These are phyloP conservation scores for Hypomecis atomaria DNA, from an alignment of 2,888 invertebrate species.

Conservation along the genomic window DNA sequence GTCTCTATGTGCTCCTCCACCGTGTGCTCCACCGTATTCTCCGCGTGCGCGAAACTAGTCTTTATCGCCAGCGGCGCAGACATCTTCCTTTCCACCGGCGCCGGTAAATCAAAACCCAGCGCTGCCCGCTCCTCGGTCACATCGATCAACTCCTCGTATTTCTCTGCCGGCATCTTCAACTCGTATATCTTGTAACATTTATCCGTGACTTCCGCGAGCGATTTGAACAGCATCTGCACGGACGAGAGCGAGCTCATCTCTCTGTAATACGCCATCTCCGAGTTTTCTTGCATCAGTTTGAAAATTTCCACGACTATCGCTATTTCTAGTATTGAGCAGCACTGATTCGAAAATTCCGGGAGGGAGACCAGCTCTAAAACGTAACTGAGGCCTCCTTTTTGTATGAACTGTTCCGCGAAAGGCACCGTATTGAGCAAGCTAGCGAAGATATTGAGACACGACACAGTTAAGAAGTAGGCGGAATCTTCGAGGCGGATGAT, in stretches of 20 bases:
- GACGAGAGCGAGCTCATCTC: slow-evolving; percentile 73
- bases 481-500: slow-evolving; percentile 74
- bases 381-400: slow-evolving; percentile 83
- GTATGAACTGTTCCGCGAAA: slow-evolving; percentile 85
- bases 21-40: slow-evolving; percentile 50
- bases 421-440: slow-evolving; percentile 81
- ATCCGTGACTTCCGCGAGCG: slow-evolving; percentile 67
- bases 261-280: slow-evolving; percentile 60
- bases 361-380: slow-evolving; percentile 82
- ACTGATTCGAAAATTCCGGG: slow-evolving; percentile 83
- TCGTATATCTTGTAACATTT: slow-evolving; percentile 69
- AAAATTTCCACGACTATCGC: slow-evolving; percentile 85
- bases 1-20: slow-evolving; percentile 61
- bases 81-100: slow-evolving; percentile 40
- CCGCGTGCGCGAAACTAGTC: slow-evolving; percentile 42
- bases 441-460: slow-evolving; percentile 85
- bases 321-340: slow-evolving; percentile 86
- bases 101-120: slow-evolving; percentile 47
- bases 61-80: slow-evolving; percentile 55
- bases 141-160: slow-evolving; percentile 65
- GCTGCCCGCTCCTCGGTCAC: slow-evolving; percentile 59
- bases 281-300: slow-evolving; percentile 70
- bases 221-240: slow-evolving; percentile 75
- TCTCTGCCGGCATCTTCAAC: slow-evolving; percentile 60
- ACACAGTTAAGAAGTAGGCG: slow-evolving; percentile 84